Evolutionary conservation across 2,113 vertebrate species (phyloP), one percentile per base, ranked within the genome.

Genomic region (Psettodes erumei): DNA sequence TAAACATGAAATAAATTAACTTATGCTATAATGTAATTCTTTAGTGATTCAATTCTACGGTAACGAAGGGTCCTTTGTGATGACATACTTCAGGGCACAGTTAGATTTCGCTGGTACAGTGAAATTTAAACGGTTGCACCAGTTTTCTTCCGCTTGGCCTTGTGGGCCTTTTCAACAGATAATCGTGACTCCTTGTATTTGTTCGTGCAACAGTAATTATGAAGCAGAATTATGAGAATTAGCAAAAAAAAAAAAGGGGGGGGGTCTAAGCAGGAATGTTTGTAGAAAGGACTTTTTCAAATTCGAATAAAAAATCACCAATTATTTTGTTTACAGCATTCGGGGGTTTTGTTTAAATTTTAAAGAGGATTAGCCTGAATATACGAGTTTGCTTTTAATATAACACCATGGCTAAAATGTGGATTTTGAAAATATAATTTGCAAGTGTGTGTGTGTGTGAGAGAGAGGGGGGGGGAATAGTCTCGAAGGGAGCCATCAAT

Each of bases 121-220:
- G n/a, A n/a, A n/a, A n/a, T n/a, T n/a, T n/a, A n/a, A n/a, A n/a
- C n/a, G n/a, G n/a, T 23, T 28, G 21, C 25, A n/a, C 43, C 55
- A 28, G 16, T 54, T 27, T 68, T 18, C 4, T 19, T 58, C 43
- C 48, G 32, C 56, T 38, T 77, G 82, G 84, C 82, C 84, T 85
- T 40, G 5, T 13, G 27, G 82, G 82, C 84, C 79, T 83, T 64
- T 73, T 82, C 47, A 53, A 33, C 6, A 28, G 5, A 54, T 50
- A 9, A 47, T 48, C 53, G 19, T 19, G 2, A 59, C 61, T 15
- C 12, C 10, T 42, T 6, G 0, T n/a, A 25, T 78, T 45, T n/a
- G 19, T 45, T 62, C 30, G 33, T 37, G 21, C 43, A 45, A 2
- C 5, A 21, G 19, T 51, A 58, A 64, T 47, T 68, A 21, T 30